Evolutionary conservation across 1,140 invertebrate genomes (phyloP).

Genomic region (Leptoteleia sp.): DNA sequence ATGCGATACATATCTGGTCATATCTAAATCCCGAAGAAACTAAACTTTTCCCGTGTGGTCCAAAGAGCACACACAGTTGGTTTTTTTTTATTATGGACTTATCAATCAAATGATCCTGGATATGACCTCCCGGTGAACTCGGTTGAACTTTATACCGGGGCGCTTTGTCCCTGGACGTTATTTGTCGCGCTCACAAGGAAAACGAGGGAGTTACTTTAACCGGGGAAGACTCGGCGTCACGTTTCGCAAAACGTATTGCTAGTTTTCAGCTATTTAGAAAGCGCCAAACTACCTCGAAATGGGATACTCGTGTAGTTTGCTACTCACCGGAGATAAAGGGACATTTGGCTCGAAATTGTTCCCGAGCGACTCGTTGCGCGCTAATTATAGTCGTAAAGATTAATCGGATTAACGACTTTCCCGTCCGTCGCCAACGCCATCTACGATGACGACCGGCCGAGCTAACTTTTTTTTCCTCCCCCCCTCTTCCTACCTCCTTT

Average conservation of each 20-base stretch:
- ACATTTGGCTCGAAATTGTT: conserved; percentile 67
- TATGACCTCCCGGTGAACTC: conserved; percentile 22
- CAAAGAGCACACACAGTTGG: no score
- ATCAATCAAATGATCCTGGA: conserved; percentile 2
- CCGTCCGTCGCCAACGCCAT: conserved; percentile 34
- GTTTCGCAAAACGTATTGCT: conserved; percentile 68
- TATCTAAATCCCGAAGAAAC: no score
- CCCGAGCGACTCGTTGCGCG: conserved; percentile 60
- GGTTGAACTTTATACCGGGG: conserved; percentile 8
- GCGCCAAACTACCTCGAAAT: conserved; percentile 76
- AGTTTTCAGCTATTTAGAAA: conserved; percentile 68
- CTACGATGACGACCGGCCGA: conserved; percentile 16
- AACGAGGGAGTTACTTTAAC: conserved; percentile 52
- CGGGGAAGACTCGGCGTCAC: conserved; percentile 49
- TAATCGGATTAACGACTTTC: conserved; percentile 76
- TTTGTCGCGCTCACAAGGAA: conserved; percentile 46
- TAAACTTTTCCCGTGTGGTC: no score
- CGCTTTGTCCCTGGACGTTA: conserved; percentile 31
- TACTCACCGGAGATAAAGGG: conserved; percentile 77
- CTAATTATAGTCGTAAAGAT: conserved; percentile 79
- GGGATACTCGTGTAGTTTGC: conserved; percentile 78
- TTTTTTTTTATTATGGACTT: not conserved
- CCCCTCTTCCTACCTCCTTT: no score
- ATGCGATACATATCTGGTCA: no score
- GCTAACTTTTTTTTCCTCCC: no score